Base-by-base conservation (phyloP, 2,797 vertebrate genomes). In the Pseudomugil tenellus region DNA sequence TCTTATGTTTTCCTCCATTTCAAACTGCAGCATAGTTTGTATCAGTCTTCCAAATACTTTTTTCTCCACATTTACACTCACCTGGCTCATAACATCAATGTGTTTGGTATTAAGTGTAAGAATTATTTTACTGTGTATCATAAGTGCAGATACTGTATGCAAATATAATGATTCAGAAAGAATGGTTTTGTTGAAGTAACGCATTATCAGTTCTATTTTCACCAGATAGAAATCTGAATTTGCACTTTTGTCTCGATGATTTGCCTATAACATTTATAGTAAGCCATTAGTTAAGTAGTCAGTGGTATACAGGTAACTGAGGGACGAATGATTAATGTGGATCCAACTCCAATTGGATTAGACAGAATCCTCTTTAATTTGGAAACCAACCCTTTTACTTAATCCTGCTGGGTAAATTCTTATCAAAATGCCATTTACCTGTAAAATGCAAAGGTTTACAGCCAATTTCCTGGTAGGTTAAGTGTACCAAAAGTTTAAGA, bases 301-400 rank as follows among this genome's bases (percentile, higher is more conserved):
- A 32, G 48, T 6, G n/a, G 66, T 88, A 87, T 88, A 80, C 64
- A 87, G 86, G 82, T 84, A 90, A 85, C 81, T 76, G 72, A 69
- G 67, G 48, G 48, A 58, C 4, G 32, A 76, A 66, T 86, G 79
- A 89, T 90, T 91, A 85, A 89, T 89, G 74, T 85, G 81, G 77
- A 87, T 88, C 84, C 39, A 21, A 79, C 67, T 81, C 67, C 85
- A 90, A 90, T 83, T 91, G 90, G 91, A 93, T 94, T 93, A 92
- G 60, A 84, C 68, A 48, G 88, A 92, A 94, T 91, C 89, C 83
- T 92, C 84, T 89, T 90, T 91, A 83, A 88, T 87, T 63, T 85
- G 81, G 84, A 93, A 91, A 90, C 63, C 57, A 70, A 63, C 54
- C 70, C 66, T 90, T 92, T 89, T 69, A 32, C 43, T 64, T 6